Percentiles rank a stretch among this genome's conserved stretches.
Evolutionary conservation across 92 coral and sea anemone species (phyloP).

Genomic region (Phymanthus crucifer): DNA sequence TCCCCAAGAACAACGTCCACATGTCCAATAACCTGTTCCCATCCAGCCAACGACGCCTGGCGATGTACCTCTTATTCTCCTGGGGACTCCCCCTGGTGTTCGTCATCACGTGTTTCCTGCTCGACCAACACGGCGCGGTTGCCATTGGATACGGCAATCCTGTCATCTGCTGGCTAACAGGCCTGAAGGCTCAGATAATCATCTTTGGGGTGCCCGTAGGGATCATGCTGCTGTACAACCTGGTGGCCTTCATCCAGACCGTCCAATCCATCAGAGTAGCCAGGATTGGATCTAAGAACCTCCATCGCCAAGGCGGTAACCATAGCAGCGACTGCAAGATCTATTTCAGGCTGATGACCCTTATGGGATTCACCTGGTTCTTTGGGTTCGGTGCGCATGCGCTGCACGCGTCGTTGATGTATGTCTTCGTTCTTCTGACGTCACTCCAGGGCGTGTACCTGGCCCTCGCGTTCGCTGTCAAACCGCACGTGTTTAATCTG

Average conservation of each 20-base stretch:
- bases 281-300: conserved; percentile 45
- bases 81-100: conserved; percentile 63
- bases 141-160: conserved; percentile 62
- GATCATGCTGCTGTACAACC: conserved; percentile 35
- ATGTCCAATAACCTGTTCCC: conserved; percentile 26
- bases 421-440: conserved; percentile 40
- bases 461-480: conserved; percentile 60
- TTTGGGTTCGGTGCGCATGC: conserved; percentile 50
- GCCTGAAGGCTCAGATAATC: conserved; percentile 25
- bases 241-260: conserved; percentile 44
- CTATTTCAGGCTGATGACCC: conserved; percentile 52
- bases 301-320: conserved; percentile 30
- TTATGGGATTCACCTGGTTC: conserved; percentile 65
- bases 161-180: conserved; percentile 60
- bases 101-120: conserved; percentile 40
- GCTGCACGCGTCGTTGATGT: conserved; percentile 38
- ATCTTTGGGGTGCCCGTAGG: conserved; percentile 57
- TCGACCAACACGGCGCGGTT: conserved; percentile 56
- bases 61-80: conserved; percentile 47
- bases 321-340: conserved; percentile 44
- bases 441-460: conserved; percentile 59
- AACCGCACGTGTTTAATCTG: conserved; percentile 35
- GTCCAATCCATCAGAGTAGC: conserved; percentile 60
- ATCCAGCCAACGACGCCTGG: conserved; percentile 38
- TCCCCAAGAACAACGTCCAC: conserved; percentile 40